Percentiles rank a stretch among this genome's conserved stretches.
Conservation (phyloP, 1,140 invertebrate genomes). For the Drosophila burlai region DNA sequence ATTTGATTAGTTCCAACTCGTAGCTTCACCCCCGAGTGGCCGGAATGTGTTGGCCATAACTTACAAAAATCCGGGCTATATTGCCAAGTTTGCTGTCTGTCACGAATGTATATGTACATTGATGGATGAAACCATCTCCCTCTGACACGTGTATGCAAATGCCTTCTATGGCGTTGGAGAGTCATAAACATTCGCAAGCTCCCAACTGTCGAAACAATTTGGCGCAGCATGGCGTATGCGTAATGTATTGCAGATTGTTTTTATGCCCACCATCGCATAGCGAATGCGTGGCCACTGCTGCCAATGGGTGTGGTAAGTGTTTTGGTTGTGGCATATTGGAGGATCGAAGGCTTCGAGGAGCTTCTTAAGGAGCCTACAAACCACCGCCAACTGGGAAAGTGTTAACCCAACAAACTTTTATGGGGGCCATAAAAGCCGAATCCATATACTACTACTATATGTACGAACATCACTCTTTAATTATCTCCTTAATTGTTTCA, state of each 20-base stretch:
- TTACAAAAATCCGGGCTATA: constrained; percentile 11
- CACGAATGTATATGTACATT: constrained; percentile 11
- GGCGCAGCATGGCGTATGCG: constrained; percentile 69
- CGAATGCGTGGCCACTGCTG: constrained; percentile 13
- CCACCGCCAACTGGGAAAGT: constrained; percentile 3
- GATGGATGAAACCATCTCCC: constrained; percentile 18
- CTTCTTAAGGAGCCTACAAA: background rate
- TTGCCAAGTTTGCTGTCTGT: constrained; percentile 11
- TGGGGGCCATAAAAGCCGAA: constrained; percentile 21
- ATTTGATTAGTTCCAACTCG: constrained; percentile 51
- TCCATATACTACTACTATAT: background rate
- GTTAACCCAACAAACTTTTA: constrained; percentile 17
- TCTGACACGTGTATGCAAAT: constrained; percentile 61
- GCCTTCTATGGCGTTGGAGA: constrained; percentile 10
- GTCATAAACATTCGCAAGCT: constrained; percentile 27
- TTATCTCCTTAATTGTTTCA: constrained; percentile 30
- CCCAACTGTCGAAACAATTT: constrained; percentile 66
- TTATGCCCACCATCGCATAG: constrained; percentile 24
- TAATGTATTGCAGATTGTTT: constrained; percentile 74
- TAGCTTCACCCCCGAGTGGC: constrained; percentile 24
- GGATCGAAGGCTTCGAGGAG: constrained; percentile 24
- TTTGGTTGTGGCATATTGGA: constrained; percentile 38
- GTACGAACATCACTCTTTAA: constrained; percentile 19
- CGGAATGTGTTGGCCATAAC: constrained; percentile 31
- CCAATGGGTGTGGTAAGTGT: constrained; percentile 32